Base-by-base conservation (phyloP, 2,888 invertebrate species). In the Colostygia pectinataria region DNA sequence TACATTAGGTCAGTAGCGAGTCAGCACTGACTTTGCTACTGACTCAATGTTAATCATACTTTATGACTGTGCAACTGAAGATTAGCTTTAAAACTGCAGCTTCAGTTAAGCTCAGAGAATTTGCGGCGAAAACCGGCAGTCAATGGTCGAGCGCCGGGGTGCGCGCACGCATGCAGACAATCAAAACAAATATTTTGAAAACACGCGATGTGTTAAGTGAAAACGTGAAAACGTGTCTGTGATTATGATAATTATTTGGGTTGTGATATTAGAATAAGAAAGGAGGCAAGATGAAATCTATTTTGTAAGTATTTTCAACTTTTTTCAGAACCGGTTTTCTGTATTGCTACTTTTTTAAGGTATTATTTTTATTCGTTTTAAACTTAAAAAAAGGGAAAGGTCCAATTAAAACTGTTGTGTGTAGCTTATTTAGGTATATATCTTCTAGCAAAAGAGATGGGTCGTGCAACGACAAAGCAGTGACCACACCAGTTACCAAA, bases 221-320 rank as follows among this genome's bases (percentile, higher is more conserved):
- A 44, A 37, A 49, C 55, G 52, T 60, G 56, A 54, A 37, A 23
- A 14, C 7, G 51, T 46, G 59, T 48, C 42, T 61, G 65, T 65
- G 65, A 59, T 52, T 55, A 57, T 58, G 57, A 36, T 44, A 43
- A n/a, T 41, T 51, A 32, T 46, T 55, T 49, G 53, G 54, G 63
- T 59, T 59, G 63, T 65, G 61, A 55, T 55, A 52, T 46, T 55
- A 55, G 46, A 24, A 44, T 57, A 55, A 51, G 49, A 45, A 41
- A 24, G 37, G 20, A 56, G 24, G 9, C 57, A 63, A 56, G 39
- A 68, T 66, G 68, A 54, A 56, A 54, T 27, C 41, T 45, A 39
- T 59, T 58, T 56, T 65, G 68, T 68, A 29, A 68, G 68, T 68
- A 48, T 28, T 31, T 23, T 37, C 28, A 7, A 13, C 4, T 15